Conservation (phyloP, 2,797 vertebrate species). For the Leptoclinus maculatus region DNA sequence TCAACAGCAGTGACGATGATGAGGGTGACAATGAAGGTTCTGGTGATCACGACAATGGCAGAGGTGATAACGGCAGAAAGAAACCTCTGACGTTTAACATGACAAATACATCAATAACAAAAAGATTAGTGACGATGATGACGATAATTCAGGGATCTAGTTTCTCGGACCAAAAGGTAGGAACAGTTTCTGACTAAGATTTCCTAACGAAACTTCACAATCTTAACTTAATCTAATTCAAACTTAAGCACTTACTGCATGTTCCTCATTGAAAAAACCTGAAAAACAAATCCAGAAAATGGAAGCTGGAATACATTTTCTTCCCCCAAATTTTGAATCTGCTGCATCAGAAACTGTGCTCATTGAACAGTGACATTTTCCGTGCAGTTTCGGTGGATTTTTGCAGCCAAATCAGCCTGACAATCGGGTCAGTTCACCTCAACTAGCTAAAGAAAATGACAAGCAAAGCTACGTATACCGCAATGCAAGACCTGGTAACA, state of each 20-base stretch:
- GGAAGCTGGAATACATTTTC: no score
- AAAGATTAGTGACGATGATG: not conserved
- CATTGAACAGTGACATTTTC: not conserved
- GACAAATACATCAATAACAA: constrained; percentile 23
- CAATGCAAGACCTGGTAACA: not conserved
- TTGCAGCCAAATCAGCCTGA: not conserved
- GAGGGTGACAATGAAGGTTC: constrained; percentile 35
- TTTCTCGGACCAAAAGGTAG: not conserved
- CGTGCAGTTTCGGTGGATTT: not conserved
- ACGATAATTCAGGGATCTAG: not conserved
- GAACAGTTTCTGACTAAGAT: not conserved
- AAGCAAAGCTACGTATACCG: not conserved
- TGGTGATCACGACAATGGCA: constrained; percentile 5
- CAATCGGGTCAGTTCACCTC: not conserved
- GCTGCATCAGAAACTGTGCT: not conserved
- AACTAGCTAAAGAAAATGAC: not conserved
- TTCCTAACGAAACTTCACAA: not conserved
- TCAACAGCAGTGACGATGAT: constrained; percentile 36
- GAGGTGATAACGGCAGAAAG: not conserved
- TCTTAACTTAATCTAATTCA: no score
- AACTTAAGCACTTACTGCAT: not conserved
- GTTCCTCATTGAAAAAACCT: not conserved
- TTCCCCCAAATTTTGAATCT: not conserved
- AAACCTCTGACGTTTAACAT: constrained; percentile 42
- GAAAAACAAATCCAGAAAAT: not conserved